Evolutionary conservation across 2,797 vertebrate genomes (phyloP), one percentile per base, ranked within the genome.

Genomic region (Characodon lateralis): DNA sequence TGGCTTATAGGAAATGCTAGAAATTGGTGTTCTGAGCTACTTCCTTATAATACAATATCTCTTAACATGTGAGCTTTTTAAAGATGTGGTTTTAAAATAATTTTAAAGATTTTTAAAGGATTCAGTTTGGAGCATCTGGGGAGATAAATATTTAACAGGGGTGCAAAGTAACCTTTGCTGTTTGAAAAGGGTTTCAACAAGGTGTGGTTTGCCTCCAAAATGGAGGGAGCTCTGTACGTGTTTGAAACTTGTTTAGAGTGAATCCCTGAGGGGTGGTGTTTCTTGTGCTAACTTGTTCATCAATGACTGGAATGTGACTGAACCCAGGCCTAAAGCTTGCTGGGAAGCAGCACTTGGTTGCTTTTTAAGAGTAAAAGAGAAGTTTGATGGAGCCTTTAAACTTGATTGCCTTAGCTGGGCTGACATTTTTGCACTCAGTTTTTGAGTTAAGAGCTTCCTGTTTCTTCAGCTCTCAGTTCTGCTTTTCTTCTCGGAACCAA

Each of bases 281-380:
- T 88, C 95, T 77, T 92, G 95, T 91, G 82, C 82, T 43, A 89
- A 94, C 94, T 89, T 94, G 94, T 93, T 93, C 87, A 82, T 85
- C 88, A 79, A 89, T 87, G 83, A 87, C 83, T 86, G 92, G 94
- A 95, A 95, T 95, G 94, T 87, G 85, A 81, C 85, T 83, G 72
- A 79, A 85, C 48, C 75, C 48, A 86, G 74, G 78, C 78, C 84
- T 78, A 65, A 72, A 76, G 72, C 22, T 46, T 50, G 79, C 3
- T 63, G 56, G 65, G 56, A 78, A 80, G 82, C 72, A 74, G 28
- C 79, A 41, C 74, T 65, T 41, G 14, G 68, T 56, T 56, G 2
- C 39, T 74, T 72, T 74, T 74, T 2, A 74, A 70, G 24, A 35
- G 24, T 6, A 65, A 72, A n/a, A 58, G 0, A 10, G 6, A 71